Base-by-base conservation (phyloP, 1,140 invertebrate species). In the Cardiocondyla obscurior region DNA sequence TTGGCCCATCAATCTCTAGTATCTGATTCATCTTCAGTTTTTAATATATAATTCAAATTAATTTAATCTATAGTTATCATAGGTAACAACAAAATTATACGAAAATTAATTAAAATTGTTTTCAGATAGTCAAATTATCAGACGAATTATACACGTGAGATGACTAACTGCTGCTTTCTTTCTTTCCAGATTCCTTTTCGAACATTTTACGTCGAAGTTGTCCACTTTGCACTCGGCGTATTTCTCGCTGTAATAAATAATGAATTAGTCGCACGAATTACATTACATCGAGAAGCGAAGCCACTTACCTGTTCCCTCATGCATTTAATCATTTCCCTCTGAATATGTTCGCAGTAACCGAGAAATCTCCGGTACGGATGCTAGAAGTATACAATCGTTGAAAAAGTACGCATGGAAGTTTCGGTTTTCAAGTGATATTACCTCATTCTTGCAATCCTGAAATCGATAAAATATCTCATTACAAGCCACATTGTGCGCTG, bases 391-490 rank as follows among this genome's bases (percentile, higher is more conserved):
- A 84, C 22, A 83, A 0, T 8, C 4, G 0, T 86, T 49, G 42
- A 74, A 65, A 69, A 12, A n/a, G 0, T 3, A 22, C 64, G 2
- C 14, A 14, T 12, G n/a, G n/a, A 8, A n/a, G 5, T 16, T 16
- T 10, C 28, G 46, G n/a, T n/a, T n/a, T n/a, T n/a, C 28, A 39
- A 5, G 3, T 8, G 55, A 19, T 16, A 14, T 16, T 94, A 96
- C 96, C 90, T 96, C 95, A 81, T 92, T 85, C 92, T 96, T 95
- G 92, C 96, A 97, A 74, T 95, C 93, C 89, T 95, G 93, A 49
- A 96, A 94, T 84, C 95, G 90, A 87, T 93, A 94, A 86, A 96
- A 97, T 44, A 97, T 87, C 90, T 95, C 90, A 92, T 97, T 97
- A 90, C 96, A 97, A 33, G 85, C 85, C 2, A 81, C 60, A 85